Evolutionary conservation across 2,113 vertebrate species (phyloP).

Genomic region (Dascyllus trimaculatus): DNA sequence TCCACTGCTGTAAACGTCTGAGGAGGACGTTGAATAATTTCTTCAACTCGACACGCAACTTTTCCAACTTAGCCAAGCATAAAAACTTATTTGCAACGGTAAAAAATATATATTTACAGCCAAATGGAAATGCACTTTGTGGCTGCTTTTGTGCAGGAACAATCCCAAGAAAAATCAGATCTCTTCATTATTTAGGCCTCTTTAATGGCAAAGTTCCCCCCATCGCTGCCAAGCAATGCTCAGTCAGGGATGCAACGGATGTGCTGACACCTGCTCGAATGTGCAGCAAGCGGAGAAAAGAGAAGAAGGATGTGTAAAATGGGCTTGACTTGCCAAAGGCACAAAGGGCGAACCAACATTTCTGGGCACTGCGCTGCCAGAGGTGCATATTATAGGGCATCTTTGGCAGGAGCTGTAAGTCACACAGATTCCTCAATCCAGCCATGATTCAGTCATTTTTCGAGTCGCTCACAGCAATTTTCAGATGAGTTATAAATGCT

Average conservation of each 20-base stretch:
- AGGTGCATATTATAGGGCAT: conserved; percentile 36
- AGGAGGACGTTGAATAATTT: neutral
- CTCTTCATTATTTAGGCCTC: conserved; percentile 60
- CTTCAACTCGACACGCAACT: neutral
- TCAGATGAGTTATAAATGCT: conserved; percentile 30
- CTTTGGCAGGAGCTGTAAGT: conserved; percentile 36
- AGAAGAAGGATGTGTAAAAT: conserved; percentile 44
- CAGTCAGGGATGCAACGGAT: conserved; percentile 63
- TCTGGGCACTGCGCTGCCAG: conserved; percentile 37
- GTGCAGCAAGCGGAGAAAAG: conserved; percentile 18
- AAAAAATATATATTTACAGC: too few relatives aligned
- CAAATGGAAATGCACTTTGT: neutral
- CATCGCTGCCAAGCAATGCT: conserved; percentile 49
- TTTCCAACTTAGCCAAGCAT: neutral
- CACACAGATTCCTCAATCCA: conserved; percentile 15
- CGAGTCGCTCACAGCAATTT: conserved; percentile 14
- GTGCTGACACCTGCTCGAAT: conserved; percentile 71
- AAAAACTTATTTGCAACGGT: too few relatives aligned
- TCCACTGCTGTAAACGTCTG: conserved; percentile 8
- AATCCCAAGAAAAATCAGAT: conserved; percentile 28
- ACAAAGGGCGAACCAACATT: conserved; percentile 50
- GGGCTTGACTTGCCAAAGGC: conserved; percentile 54
- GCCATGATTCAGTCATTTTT: conserved; percentile 29
- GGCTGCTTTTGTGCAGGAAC: conserved; percentile 20
- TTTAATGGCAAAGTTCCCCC: conserved; percentile 49